Percentiles rank a stretch among this genome's conserved stretches.
phyloP scores from a whole-genome alignment of 2,888 invertebrate genomes.

The Erpobdella octoculata region DNA sequence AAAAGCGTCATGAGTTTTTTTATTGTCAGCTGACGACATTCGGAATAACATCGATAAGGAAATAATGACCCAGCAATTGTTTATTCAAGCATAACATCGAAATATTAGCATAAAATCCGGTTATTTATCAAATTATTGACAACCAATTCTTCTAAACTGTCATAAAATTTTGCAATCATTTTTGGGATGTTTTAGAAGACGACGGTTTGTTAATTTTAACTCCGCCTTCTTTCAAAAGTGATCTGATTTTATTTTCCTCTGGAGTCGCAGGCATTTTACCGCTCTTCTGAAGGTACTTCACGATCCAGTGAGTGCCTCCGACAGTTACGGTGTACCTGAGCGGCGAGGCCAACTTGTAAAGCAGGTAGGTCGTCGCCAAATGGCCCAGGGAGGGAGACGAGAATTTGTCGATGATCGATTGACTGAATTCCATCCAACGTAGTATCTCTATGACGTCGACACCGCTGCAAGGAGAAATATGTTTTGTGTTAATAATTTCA shows the following conservation, averaged over 20 bases:
- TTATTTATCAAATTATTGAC: too few relatives aligned
- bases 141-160: too few relatives aligned
- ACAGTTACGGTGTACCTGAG: constrained; percentile 83
- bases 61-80: too few relatives aligned
- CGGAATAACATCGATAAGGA: too few relatives aligned
- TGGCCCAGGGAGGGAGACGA: constrained; percentile 75
- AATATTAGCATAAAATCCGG: too few relatives aligned
- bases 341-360: constrained; percentile 88
- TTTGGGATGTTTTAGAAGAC: too few relatives aligned
- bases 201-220: constrained; percentile 37
- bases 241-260: constrained; percentile 40
- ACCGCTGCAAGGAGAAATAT: constrained; percentile 62
- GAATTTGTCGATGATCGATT: constrained; percentile 68
- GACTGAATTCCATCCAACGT: constrained; percentile 70
- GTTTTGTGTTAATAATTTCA: neutral
- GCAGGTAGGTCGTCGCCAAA: constrained; percentile 76
- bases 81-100: too few relatives aligned
- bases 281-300: constrained; percentile 68
- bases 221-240: constrained; percentile 42
- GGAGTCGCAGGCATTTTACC: constrained; percentile 79
- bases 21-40: too few relatives aligned
- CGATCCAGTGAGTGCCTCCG: constrained; percentile 76
- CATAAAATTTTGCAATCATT: too few relatives aligned
- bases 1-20: too few relatives aligned
- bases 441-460: constrained; percentile 75